Conservation (phyloP, 2,797 vertebrate genomes). For the Gambelia wislizenii region DNA sequence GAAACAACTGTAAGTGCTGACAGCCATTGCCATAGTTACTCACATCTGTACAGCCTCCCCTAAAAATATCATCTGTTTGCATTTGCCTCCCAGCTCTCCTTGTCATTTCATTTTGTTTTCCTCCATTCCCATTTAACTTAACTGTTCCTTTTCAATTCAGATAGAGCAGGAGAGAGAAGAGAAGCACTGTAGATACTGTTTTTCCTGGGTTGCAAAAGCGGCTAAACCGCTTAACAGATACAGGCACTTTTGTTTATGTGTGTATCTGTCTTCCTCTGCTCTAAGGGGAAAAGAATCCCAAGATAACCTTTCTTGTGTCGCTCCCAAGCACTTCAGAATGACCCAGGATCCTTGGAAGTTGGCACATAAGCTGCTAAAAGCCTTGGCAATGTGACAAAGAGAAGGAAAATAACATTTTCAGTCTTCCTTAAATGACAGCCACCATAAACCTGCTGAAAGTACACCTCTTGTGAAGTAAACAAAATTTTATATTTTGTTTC, state of each 20-base stretch:
- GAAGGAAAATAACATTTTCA: not conserved
- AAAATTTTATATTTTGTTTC: not conserved
- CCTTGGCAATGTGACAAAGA: not conserved
- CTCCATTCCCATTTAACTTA: not conserved
- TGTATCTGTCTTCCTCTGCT: too few relatives aligned
- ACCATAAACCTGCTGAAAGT: not conserved
- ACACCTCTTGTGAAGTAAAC: not conserved
- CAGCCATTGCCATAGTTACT: slow-evolving; percentile 47
- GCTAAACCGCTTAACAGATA: not conserved
- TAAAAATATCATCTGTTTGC: slow-evolving; percentile 39
- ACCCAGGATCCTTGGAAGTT: not conserved
- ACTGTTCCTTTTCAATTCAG: slow-evolving; percentile 33
- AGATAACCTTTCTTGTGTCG: slow-evolving; percentile 61
- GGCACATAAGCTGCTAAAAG: not conserved
- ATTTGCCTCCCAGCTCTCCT: slow-evolving; percentile 16
- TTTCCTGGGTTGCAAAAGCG: slow-evolving; percentile 41
- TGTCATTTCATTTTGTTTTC: not conserved
- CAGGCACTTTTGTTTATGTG: not conserved
- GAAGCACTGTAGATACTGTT: slow-evolving; percentile 34
- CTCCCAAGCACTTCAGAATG: slow-evolving; percentile 47
- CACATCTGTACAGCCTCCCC: slow-evolving; percentile 46
- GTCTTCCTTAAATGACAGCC: not conserved
- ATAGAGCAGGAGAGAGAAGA: slow-evolving; percentile 26
- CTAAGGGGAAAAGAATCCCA: slow-evolving; percentile 32
- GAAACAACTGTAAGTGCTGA: slow-evolving; percentile 66